These are phyloP conservation scores for Prinia subflava DNA, from an alignment of 2,113 vertebrate species.

Conservation along the genomic window DNA sequence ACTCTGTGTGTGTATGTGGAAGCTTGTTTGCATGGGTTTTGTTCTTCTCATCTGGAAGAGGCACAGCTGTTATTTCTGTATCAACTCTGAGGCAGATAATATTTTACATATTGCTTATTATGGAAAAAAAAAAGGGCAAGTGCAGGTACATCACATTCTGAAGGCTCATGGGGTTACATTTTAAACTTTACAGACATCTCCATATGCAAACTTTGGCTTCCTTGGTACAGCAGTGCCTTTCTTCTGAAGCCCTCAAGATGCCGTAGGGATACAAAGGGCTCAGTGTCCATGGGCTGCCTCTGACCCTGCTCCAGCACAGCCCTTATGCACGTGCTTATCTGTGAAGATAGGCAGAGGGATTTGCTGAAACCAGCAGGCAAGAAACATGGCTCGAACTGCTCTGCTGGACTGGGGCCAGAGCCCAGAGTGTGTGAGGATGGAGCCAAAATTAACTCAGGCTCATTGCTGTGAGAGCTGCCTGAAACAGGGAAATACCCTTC, in stretches of 20 bases:
- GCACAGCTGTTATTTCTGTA: not conserved
- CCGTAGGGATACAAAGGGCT: not conserved
- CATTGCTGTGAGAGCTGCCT: not conserved
- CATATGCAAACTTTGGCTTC: not conserved
- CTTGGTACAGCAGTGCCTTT: not conserved
- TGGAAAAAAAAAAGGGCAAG: not conserved
- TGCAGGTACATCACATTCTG: fast-evolving
- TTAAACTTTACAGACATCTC: not conserved
- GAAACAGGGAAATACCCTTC: not conserved
- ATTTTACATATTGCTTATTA: not conserved
- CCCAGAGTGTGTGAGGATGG: not conserved
- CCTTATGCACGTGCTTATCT: not conserved
- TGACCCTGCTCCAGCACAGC: not conserved
- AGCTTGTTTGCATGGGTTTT: not conserved
- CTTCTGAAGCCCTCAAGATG: not conserved
- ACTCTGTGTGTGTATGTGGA: not conserved
- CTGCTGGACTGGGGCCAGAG: not conserved
- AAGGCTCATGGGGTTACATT: not conserved
- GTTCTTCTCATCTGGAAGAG: not conserved
- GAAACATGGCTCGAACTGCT: not conserved
- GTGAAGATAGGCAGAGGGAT: not conserved
- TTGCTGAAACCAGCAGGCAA: fast-evolving
- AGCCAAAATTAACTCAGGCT: not conserved
- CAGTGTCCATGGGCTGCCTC: not conserved
- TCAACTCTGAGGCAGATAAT: not conserved